Conservation (phyloP, 1,140 invertebrate genomes). For the Lucilia sericata region DNA sequence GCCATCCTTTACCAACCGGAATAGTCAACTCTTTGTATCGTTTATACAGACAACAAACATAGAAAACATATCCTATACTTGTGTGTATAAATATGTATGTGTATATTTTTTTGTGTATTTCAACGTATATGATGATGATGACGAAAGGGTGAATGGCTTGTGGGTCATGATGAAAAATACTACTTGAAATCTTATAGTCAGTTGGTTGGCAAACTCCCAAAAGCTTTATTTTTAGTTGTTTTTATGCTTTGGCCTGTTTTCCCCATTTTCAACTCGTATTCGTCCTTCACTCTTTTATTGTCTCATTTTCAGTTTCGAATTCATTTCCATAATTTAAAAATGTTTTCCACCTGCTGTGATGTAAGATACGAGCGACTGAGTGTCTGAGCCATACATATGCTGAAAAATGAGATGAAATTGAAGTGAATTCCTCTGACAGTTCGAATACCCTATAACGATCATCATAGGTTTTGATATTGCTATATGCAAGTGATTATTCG, state of each 20-base stretch:
- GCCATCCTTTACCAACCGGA: neutral
- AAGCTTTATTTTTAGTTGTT: neutral
- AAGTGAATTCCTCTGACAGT: no score
- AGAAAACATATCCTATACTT: neutral
- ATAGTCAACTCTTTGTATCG: neutral
- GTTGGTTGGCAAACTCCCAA: constrained; percentile 35
- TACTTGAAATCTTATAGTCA: neutral
- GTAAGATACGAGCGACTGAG: neutral
- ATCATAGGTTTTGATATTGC: no score
- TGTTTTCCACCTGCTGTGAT: constrained; percentile 18
- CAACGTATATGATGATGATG: neutral
- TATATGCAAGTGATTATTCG: no score
- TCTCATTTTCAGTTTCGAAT: neutral
- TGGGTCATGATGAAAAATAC: neutral
- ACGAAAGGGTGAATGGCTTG: neutral
- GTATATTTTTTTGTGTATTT: no score
- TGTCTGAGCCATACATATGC: neutral
- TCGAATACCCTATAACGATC: no score
- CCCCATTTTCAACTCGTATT: neutral
- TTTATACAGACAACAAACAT: constrained; percentile 8
- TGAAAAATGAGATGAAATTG: no score
- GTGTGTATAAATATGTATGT: no score
- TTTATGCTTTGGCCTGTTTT: neutral
- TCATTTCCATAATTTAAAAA: constrained; percentile 6
- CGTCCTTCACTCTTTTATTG: neutral